phyloP scores from a whole-genome alignment of 64 coral and sea anemone genomes.

The Acropora tenuis region DNA sequence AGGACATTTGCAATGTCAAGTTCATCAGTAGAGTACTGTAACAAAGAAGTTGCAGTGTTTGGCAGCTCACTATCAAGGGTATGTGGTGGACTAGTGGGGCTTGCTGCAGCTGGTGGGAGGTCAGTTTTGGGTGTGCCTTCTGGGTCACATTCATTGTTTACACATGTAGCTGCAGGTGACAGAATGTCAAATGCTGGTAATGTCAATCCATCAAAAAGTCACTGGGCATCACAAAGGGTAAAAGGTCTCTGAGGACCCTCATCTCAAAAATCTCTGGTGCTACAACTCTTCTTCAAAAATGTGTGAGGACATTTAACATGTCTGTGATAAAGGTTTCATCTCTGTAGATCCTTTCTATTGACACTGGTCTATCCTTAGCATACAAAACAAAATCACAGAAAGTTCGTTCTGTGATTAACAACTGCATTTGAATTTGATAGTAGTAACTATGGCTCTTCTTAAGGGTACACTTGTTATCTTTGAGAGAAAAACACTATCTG shows the following conservation, averaged over 20 bases:
- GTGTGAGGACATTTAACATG: constrained; percentile 30
- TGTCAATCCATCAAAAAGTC: constrained; percentile 21
- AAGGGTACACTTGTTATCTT: constrained; percentile 43
- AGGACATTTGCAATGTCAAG: constrained; percentile 24
- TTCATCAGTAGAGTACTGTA: too few species aligned
- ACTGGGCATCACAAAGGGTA: constrained; percentile 36
- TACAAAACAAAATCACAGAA: too few species aligned
- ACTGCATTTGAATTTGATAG: constrained; percentile 42
- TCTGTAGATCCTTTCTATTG: constrained; percentile 71
- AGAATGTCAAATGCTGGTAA: constrained; percentile 15
- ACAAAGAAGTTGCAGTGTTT: too few species aligned
- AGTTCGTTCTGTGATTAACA: constrained; percentile 57
- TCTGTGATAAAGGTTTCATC: constrained; percentile 59
- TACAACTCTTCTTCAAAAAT: too few species aligned
- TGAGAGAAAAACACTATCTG: not conserved
- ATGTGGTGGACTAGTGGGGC: too few species aligned
- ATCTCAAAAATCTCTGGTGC: constrained; percentile 52
- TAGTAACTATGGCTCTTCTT: constrained; percentile 49
- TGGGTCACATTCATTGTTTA: not conserved
- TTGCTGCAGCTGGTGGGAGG: not conserved
- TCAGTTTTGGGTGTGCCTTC: not conserved
- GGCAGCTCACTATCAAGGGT: too few species aligned
- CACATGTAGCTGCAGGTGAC: not conserved
- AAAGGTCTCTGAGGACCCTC: constrained; percentile 47
- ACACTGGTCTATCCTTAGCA: constrained; percentile 60